Evolutionary conservation across 2,888 invertebrate genomes (phyloP), one percentile per base, ranked within the genome.

Genomic region (Drosophila fungiperda): DNA sequence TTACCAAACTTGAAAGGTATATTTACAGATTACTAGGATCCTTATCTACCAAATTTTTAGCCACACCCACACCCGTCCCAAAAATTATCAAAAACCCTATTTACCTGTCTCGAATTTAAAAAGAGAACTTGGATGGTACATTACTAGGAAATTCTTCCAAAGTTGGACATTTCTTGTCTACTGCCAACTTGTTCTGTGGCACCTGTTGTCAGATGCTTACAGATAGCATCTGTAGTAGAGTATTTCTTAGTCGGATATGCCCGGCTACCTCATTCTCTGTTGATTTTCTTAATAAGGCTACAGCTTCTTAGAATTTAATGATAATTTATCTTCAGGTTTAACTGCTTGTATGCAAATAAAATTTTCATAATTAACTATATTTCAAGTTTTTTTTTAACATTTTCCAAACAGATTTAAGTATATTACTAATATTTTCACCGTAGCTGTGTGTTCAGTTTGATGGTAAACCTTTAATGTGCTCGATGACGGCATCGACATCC

Each of bases 401-500:
- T 23, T 45, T 23, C 38, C 3, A 45, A 45, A 7, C 20, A 20
- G 7, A 45, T 45, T 3, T 45, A 20, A 7, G 12, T 15, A 7
- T 12, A 45, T 7, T 3, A 40, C 0, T 12, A 20, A 7, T 45
- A 45, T 1, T 45, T 20, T 15, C 20, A 45, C 20, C 1, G 12
- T 20, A 3, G 45, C 12, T 20, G 45, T 45, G 7, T 45, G 2
- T 15, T 45, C 45, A 45, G 23, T 23, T 23, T 45, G 0, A 8
- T 23, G 2, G 23, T 55, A 81, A 57, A 23, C 67, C 68, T 42
- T 83, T 65, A 42, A 88, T 84, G 20, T 83, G 74, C 33, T 87
- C 71, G 15, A 88, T 78, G 1, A 85, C 76, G 0, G 84, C 89
- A 38, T 88, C 54, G n/a, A 87, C 82, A 23, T 88, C 80, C 33